Evolutionary conservation across 2,797 vertebrate species (phyloP).

Genomic region (Alcedo quadribrachys): DNA sequence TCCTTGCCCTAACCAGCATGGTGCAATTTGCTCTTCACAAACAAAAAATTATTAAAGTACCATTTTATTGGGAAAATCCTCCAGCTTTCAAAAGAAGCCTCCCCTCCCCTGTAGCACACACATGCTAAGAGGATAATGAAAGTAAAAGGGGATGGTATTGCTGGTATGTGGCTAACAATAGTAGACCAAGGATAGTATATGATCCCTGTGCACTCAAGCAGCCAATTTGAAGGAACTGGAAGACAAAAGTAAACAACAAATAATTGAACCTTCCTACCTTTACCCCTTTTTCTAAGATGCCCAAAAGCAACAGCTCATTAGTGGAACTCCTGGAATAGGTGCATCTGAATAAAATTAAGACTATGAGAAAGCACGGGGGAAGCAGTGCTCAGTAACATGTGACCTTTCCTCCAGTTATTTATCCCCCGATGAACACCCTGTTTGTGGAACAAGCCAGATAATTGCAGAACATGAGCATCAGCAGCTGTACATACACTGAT

Average conservation of each 20-base stretch:
- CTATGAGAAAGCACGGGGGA: neutral
- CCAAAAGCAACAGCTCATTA: slow-evolving; percentile 53
- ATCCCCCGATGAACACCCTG: slow-evolving; percentile 44
- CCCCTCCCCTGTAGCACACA: neutral
- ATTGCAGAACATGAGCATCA: slow-evolving; percentile 73
- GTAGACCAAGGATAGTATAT: neutral
- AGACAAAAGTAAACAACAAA: slow-evolving; percentile 26
- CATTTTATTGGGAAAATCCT: neutral
- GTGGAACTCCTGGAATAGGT: slow-evolving; percentile 31
- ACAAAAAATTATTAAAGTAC: neutral
- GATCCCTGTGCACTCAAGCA: neutral
- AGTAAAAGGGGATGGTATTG: neutral
- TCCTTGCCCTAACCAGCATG: neutral
- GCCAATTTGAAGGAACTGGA: neutral
- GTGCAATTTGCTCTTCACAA: neutral
- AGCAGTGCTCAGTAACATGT: slow-evolving; percentile 29
- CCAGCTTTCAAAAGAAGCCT: neutral
- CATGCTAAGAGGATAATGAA: neutral
- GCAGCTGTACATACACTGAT: slow-evolving; percentile 72
- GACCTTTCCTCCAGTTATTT: slow-evolving; percentile 49
- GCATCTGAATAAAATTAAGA: slow-evolving; percentile 49
- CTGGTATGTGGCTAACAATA: neutral
- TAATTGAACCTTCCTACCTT: slow-evolving; percentile 55
- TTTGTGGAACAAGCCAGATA: slow-evolving; percentile 64
- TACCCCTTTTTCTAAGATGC: slow-evolving; percentile 6